phyloP scores from a whole-genome alignment of 2,888 invertebrate species.

The Lordiphosa andalusiaca region DNA sequence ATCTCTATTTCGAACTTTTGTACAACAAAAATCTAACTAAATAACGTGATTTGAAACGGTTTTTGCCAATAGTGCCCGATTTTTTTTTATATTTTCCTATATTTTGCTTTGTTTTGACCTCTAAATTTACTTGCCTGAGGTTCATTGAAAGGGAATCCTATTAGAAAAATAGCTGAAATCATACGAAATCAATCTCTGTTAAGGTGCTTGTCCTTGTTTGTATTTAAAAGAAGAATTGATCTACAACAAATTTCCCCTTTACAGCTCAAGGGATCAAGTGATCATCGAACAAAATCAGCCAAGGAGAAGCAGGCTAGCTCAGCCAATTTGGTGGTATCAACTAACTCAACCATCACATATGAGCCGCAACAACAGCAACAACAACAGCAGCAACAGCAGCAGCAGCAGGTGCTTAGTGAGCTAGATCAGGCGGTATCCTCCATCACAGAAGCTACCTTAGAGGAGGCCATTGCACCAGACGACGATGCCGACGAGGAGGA shows the following conservation, averaged over 20 bases:
- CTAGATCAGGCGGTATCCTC: conserved; percentile 76
- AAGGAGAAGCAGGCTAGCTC: conserved; percentile 44
- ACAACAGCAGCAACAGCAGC: conserved; percentile 43
- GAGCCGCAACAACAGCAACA: conserved; percentile 31
- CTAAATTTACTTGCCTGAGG: no score
- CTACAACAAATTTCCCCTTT: not conserved
- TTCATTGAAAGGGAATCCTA: no score
- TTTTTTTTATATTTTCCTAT: no score
- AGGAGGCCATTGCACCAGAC: conserved; percentile 28
- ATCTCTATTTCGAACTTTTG: no score
- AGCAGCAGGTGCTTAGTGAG: conserved; percentile 52
- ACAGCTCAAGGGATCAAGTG: conserved; percentile 49
- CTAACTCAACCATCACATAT: conserved; percentile 19
- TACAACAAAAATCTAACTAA: no score
- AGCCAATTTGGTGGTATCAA: not conserved
- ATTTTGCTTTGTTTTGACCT: no score
- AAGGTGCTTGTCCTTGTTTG: no score
- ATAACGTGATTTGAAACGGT: no score
- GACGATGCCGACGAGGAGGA: conserved; percentile 21
- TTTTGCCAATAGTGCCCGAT: no score
- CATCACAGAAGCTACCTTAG: conserved; percentile 48
- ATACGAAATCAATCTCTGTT: no score
- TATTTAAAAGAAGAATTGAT: no score
- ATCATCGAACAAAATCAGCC: conserved; percentile 52
- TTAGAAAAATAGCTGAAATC: no score